Base-by-base conservation (phyloP, 1,140 invertebrate species). In the Leguminivora glycinivorella region DNA sequence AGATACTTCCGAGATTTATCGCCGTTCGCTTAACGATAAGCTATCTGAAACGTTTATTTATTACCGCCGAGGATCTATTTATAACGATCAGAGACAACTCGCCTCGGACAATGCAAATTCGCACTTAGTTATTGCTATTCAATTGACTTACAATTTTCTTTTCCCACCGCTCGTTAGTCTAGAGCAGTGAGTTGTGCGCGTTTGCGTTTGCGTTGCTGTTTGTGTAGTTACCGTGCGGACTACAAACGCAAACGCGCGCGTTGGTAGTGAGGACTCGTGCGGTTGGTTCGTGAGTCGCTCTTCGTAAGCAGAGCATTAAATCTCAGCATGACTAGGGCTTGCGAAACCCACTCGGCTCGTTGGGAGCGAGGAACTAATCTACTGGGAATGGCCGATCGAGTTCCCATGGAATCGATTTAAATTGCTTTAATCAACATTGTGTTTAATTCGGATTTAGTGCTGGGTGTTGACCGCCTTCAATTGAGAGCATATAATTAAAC, bases 51-150 rank as follows among this genome's bases (percentile, higher is more conserved):
- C 75, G 69, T 75, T 79, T 79, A 84, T 87, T 84, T 82, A 83
- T 81, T 77, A 75, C 71, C 66, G 60, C 43, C 72, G 66, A 74
- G 69, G 52, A 71, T 75, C 79, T 79, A 78, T 86, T 83, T 87
- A 83, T 83, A 83, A 83, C 75, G 76, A 77, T 81, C 75, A 73
- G 72, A 70, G 75, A 75, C 72, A 75, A 76, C 70, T 75, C 69
- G 70, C 67, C 69, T 70, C 69, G 76, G 75, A 84, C 83, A 83
- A 83, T 86, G 77, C 78, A 81, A 83, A 86, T 86, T 80, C 78
- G 72, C 78, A 79, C 74, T 76, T 77, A 75, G 76, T 79, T 79
- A 81, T 80, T 80, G 71, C 70, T 63, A 72, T 80, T 71, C 74
- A 71, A 75, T 75, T 75, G 60, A 75, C 70, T 74, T 67, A 68